A percentile compares a stretch with the other conserved stretches of the same genome.
Evolutionary conservation across 2,888 invertebrate species (phyloP).

Genomic region (Odontothrips loti): DNA sequence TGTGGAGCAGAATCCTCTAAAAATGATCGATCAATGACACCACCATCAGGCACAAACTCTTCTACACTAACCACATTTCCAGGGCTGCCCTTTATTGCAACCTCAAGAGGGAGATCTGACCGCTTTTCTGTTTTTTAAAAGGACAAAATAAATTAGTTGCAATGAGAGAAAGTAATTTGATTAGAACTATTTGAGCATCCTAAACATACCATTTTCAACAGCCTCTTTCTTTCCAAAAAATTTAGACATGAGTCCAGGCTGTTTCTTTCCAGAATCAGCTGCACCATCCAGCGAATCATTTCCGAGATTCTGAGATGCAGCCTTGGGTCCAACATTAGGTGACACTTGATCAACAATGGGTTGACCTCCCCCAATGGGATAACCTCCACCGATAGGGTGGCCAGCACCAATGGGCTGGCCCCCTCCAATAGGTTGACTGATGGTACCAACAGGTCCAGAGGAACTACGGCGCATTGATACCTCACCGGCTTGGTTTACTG

Average conservation of each 20-base stretch:
- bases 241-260: slow-evolving; percentile 38
- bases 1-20: slow-evolving; percentile 57
- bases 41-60: slow-evolving; percentile 68
- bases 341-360: background rate
- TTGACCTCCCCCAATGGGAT: slow-evolving; percentile 25
- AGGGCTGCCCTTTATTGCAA: background rate
- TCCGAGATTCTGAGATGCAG: background rate
- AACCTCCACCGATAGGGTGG: slow-evolving; percentile 46
- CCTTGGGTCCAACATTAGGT: background rate
- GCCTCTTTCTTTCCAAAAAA: slow-evolving; percentile 38
- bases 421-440: slow-evolving; percentile 44
- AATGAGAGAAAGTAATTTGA: background rate
- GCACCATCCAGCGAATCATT: background rate
- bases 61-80: slow-evolving; percentile 53
- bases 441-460: slow-evolving; percentile 44
- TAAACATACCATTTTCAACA: slow-evolving; percentile 34
- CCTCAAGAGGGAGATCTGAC: background rate
- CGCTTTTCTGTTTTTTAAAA: background rate
- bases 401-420: slow-evolving; percentile 41
- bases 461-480: slow-evolving; percentile 27
- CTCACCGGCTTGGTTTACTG: slow-evolving; percentile 36
- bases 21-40: slow-evolving; percentile 71
- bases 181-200: background rate
- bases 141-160: background rate
- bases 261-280: slow-evolving; percentile 12